Evolutionary conservation across 2,113 vertebrate genomes (phyloP), one percentile per base, ranked within the genome.

Genomic region (Haemorhous mexicanus): DNA sequence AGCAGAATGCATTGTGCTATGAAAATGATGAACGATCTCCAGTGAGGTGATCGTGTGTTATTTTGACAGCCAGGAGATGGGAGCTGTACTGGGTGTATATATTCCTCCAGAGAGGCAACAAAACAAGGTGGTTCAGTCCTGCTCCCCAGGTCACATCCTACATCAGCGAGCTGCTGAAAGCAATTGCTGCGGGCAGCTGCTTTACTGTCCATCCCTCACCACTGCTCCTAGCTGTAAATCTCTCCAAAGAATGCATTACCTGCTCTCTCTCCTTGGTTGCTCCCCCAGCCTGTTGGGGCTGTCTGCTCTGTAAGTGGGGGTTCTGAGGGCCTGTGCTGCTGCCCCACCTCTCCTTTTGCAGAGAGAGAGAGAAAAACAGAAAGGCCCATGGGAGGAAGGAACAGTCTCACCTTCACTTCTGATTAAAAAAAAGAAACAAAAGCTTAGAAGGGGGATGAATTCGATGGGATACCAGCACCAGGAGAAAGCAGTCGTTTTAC

Each of bases 91-190:
- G 2, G 75, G 79, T 56, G 79, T 84, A 84, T 90, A 90, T 94
- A 90, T 92, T 90, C 79, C 69, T 92, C 88, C 52, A 37, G 79
- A 86, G 82, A 94, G 68, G 73, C 73, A 93, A 86, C 93, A 93
- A 93, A 94, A 84, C 94, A 96, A 96, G 94, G 93, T 83, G 93
- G 82, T 33, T 86, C 73, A 68, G 72, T 78, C 92, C 73, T 52
- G 49, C 86, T 94, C 75, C 94, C 52, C 73, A 44, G 94, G 92
- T 95, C 93, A 83, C 75, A 77, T 24, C 68, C 87, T 77, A 70
- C 76, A 87, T 76, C 87, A 94, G 62, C 0, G 1, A 84, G 80
- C 81, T 78, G 64, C 13, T 86, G 91, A 93, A 85, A 96, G 90
- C 63, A 47, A 88, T 67, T 22, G 52, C 85, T 70, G 77, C 0